phyloP scores from a whole-genome alignment of 2,797 vertebrate genomes.

The Phrynocephalus vlangalii region DNA sequence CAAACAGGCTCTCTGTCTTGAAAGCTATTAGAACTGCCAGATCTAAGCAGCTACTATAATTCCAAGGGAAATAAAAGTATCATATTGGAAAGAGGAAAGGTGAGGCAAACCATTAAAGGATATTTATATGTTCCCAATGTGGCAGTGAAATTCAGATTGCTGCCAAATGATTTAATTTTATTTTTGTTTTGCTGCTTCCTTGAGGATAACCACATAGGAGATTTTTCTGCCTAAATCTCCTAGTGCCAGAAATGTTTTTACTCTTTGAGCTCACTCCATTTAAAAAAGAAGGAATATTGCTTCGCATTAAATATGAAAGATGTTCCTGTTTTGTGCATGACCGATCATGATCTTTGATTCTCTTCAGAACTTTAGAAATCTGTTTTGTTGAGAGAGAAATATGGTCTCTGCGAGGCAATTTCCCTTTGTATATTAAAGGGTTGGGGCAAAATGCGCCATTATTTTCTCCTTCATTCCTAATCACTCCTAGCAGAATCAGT shows the following conservation, averaged over 20 bases:
- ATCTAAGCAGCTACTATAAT: slow-evolving; percentile 20
- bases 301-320: slow-evolving; percentile 16
- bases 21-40: slow-evolving; percentile 17
- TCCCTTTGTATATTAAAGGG: rapidly evolving
- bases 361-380: rapidly evolving
- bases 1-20: slow-evolving; percentile 6
- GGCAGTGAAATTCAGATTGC: slow-evolving; percentile 11
- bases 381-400: rapidly evolving
- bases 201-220: background rate
- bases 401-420: rapidly evolving
- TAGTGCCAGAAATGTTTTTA: background rate
- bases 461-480: background rate
- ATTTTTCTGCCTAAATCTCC: slow-evolving; percentile 11
- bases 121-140: slow-evolving; percentile 23
- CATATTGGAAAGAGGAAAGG: slow-evolving; percentile 2
- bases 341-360: rapidly evolving
- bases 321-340: background rate
- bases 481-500: background rate
- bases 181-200: slow-evolving; percentile 5
- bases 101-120: background rate
- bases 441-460: rapidly evolving
- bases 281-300: slow-evolving; percentile 5
- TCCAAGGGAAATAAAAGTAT: background rate
- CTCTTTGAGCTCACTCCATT: background rate
- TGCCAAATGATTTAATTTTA: slow-evolving; percentile 2